Conservation (phyloP, 2,113 vertebrate species). For the Beaufortia kweichowensis region DNA sequence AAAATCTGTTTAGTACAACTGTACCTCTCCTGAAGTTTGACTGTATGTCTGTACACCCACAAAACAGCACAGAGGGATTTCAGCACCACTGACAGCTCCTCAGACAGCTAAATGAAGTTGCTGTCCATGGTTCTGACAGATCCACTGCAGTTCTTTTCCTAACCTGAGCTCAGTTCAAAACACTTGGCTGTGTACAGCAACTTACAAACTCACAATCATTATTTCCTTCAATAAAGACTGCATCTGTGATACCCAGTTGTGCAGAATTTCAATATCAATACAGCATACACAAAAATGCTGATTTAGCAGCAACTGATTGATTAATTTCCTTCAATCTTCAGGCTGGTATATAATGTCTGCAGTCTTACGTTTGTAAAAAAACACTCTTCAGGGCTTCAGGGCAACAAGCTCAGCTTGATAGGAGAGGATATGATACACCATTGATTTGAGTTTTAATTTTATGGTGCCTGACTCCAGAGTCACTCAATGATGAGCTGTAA, state of each 20-base stretch:
- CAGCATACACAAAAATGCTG: constrained; percentile 8
- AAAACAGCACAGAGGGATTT: constrained; percentile 9
- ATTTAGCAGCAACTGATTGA: not conserved
- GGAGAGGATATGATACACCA: constrained; percentile 72
- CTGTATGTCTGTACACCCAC: not conserved
- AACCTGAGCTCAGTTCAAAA: not conserved
- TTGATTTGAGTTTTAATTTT: constrained; percentile 77
- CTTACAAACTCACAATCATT: not conserved
- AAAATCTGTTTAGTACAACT: not conserved
- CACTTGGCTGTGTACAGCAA: not conserved
- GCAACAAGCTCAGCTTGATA: constrained; percentile 65
- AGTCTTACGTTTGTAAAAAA: constrained; percentile 59
- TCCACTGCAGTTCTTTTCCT: not conserved
- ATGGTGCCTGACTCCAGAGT: constrained; percentile 75
- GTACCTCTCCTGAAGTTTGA: not conserved
- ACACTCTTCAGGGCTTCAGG: constrained; percentile 61
- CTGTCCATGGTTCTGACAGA: constrained; percentile 39
- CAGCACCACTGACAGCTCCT: constrained; percentile 49
- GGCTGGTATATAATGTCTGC: not conserved
- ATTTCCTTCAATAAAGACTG: not conserved
- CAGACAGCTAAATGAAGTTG: not conserved
- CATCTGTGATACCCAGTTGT: not conserved
- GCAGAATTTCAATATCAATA: not conserved
- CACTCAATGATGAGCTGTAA: constrained; percentile 67
- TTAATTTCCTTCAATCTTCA: constrained; percentile 20